Evolutionary conservation across 2,113 vertebrate species (phyloP), one percentile per base, ranked within the genome.

Genomic region (Hiodon tergisus): DNA sequence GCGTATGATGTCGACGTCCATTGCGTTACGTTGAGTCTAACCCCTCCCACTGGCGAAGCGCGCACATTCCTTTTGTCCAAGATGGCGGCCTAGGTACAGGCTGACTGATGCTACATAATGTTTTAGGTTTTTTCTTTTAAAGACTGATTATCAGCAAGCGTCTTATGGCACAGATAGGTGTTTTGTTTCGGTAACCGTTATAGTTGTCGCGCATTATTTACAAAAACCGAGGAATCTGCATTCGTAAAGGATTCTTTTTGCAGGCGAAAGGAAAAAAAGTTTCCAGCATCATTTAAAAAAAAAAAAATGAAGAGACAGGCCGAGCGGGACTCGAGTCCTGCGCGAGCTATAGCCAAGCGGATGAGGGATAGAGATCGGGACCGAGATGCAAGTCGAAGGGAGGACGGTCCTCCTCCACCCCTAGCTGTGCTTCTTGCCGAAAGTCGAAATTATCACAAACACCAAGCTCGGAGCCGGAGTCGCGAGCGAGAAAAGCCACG

Each of bases 61-160:
- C 85, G 83, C 88, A 87, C 88, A 90, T 91, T 89, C 93, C 94
- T 94, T 94, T 97, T 97, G 95, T 96, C 94, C 94, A 98, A 98
- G 93, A 97, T 98, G 95, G 95, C 95, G 93, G 90, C 89, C 82
- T 84, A 81, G 85, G 82, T 88, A 87, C 86, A 89, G 89, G 51
- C 2, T 48, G 54, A 72, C 83, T 79, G 91, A 90, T 87, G 88
- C 90, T 84, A 85, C 80, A 72, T 71, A 71, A 81, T 87, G 85
- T 86, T 90, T 86, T 84, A 80, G 75, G 88, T 73, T 10, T 16
- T n/a, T n/a, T 86, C 87, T 81, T 60, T 53, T 10, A 69, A 69
- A 54, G 55, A 11, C 10, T 72, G 71, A 76, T 0, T 68, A 4
- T 48, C 50, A 54, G 75, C 59, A 57, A 31, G 0, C 4, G 50